Evolutionary conservation across 2,888 invertebrate species (phyloP).

Genomic region (Drosophila percnosoma): DNA sequence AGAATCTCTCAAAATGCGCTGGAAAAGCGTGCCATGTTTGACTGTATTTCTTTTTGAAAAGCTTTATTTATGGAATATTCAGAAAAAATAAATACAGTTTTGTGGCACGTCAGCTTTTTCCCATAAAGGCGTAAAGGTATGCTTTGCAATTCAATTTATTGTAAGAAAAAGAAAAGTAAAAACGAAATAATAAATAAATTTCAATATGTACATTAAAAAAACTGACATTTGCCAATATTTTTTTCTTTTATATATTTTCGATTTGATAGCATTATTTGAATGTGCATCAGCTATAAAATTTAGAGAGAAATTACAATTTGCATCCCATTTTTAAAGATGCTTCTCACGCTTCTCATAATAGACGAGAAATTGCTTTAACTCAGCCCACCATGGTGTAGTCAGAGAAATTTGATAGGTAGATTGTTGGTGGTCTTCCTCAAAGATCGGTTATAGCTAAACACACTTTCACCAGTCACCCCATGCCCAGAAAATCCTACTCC

Average conservation of each 20-base stretch:
- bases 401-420: no score
- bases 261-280: not conserved
- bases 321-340: not conserved
- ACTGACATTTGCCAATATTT: not conserved
- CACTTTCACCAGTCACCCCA: no score
- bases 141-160: not conserved
- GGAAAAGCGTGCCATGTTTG: slow-evolving; percentile 72
- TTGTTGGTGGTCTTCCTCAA: no score
- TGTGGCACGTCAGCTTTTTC: not conserved
- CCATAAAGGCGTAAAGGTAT: not conserved
- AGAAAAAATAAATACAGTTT: not conserved
- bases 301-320: not conserved
- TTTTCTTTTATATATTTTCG: not conserved
- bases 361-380: not conserved
- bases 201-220: not conserved
- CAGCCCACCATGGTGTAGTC: no score
- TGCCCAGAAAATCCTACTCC: no score
- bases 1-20: slow-evolving; percentile 80
- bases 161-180: not conserved
- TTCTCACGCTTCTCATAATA: not conserved
- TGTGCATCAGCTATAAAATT: not conserved
- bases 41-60: slow-evolving; percentile 1
- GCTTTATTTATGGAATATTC: not conserved
- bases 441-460: no score
- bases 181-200: not conserved